Evolutionary conservation across 2,888 invertebrate genomes (phyloP), one percentile per base, ranked within the genome.

Genomic region (Sinhomidia bicolor): DNA sequence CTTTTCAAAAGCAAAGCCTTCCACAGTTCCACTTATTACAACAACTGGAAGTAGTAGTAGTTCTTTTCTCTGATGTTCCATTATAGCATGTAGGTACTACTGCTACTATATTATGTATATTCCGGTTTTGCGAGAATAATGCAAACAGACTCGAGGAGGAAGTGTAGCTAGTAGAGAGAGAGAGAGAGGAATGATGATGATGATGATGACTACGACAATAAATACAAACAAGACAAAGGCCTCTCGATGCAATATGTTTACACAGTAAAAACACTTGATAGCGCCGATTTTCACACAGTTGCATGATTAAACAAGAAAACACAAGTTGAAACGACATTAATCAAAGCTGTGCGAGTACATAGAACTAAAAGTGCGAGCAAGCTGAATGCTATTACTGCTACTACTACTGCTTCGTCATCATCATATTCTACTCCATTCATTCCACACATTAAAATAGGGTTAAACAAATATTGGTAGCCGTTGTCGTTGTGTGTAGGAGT

Each of bases 251-350:
- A 54, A 54, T 76, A 51, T 51, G 47, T 51, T 51, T 76, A 51
- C 51, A 76, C 29, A 54, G 51, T 26, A 76, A 76, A 74, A 76
- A 76, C 51, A 76, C 76, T 51, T 47, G 76, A 76, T 76, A 54
- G 76, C 29, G 41, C 41, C 60, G 80, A 81, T 68, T 81, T 62
- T 62, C 47, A 57, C 81, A 47, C 47, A 47, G 81, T 71, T 71
- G 68, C 82, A 82, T 71, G 82, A 82, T 71, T 82, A 82, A 82
- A 71, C 82, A 71, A 71, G 65, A 68, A 82, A 82, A 51, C 44
- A 47, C 44, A 32, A 54, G 54, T 68, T 36, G 47, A 71, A 51
- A 71, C 71, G 71, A 82, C 71, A 82, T 82, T 82, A 71, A 82
- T 82, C 82, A 82, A 71, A 71, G 82, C 68, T 68, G 51, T 14